These are phyloP conservation scores for Anguilla pacifica DNA, from an alignment of 2,797 vertebrate species.

Conservation along the genomic window DNA sequence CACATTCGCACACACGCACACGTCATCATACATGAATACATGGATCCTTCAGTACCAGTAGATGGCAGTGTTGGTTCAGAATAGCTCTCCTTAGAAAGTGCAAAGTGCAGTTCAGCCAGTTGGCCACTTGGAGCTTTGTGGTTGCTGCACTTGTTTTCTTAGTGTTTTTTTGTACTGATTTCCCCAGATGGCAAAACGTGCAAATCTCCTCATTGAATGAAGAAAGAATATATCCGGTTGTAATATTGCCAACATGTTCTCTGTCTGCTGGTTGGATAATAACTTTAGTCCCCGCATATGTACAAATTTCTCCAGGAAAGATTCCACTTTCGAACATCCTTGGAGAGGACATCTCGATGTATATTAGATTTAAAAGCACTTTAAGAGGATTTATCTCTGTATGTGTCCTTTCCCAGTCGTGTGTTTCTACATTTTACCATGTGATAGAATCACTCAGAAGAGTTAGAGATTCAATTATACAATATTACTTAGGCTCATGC, in stretches of 20 bases:
- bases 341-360: constrained; percentile 12
- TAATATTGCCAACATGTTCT: constrained; percentile 13
- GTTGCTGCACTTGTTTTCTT: neutral
- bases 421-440: neutral
- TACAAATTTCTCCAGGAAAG: neutral
- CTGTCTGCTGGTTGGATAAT: constrained; percentile 13
- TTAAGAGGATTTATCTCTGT: constrained; percentile 25
- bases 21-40: neutral
- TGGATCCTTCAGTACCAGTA: neutral
- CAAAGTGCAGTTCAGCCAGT: neutral
- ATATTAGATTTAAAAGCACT: constrained; percentile 33
- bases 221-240: neutral
- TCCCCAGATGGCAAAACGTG: neutral
- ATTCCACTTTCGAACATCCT: neutral
- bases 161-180: neutral
- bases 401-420: neutral
- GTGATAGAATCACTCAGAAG: constrained; percentile 23
- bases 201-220: neutral
- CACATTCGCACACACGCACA: too few species aligned
- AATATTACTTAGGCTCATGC: neutral
- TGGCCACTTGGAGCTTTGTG: constrained; percentile 9
- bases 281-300: neutral
- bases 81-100: neutral
- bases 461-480: constrained; percentile 17
- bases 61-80: constrained; percentile 24